phyloP scores from a whole-genome alignment of 2,797 vertebrate species.

The Hipposideros larvatus region DNA sequence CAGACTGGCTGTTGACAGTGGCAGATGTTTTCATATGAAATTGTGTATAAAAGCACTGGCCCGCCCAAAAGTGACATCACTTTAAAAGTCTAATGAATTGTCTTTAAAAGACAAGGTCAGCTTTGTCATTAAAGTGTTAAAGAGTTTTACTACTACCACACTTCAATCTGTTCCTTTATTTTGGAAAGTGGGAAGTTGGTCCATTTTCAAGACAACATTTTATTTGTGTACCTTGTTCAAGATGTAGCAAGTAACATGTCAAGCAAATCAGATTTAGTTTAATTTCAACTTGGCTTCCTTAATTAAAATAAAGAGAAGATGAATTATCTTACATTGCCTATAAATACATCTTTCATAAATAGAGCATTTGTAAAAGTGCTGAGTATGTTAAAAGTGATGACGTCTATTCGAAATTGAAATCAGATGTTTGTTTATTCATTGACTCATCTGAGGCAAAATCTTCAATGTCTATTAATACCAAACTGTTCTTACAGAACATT shows the following conservation, averaged over 20 bases:
- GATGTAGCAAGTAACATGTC: conserved; percentile 63
- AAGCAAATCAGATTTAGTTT: conserved; percentile 76
- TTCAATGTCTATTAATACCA: conserved; percentile 16
- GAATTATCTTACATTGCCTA: conserved; percentile 56
- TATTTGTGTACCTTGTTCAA: conserved; percentile 63
- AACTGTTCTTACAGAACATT: not conserved
- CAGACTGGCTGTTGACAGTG: not conserved
- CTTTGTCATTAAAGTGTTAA: conserved; percentile 33
- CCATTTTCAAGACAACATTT: conserved; percentile 58
- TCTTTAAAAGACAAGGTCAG: conserved; percentile 24
- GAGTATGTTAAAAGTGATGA: conserved; percentile 60
- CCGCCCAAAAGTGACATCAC: not conserved
- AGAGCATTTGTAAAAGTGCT: conserved; percentile 67
- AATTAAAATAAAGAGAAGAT: conserved; percentile 75
- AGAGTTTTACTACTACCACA: not conserved
- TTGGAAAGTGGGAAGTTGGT: conserved; percentile 31
- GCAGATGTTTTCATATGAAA: not conserved
- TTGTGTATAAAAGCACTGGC: not conserved
- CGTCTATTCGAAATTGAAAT: conserved; percentile 67
- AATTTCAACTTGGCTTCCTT: conserved; percentile 70
- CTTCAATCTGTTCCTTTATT: conserved; percentile 46
- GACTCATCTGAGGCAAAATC: conserved; percentile 3
- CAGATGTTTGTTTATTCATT: conserved; percentile 60
- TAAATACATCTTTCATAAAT: conserved; percentile 74
- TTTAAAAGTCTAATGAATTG: not conserved